These are phyloP conservation scores for Paradoxurus hermaphroditus DNA, from an alignment of 2,113 vertebrate species.

Conservation along the genomic window DNA sequence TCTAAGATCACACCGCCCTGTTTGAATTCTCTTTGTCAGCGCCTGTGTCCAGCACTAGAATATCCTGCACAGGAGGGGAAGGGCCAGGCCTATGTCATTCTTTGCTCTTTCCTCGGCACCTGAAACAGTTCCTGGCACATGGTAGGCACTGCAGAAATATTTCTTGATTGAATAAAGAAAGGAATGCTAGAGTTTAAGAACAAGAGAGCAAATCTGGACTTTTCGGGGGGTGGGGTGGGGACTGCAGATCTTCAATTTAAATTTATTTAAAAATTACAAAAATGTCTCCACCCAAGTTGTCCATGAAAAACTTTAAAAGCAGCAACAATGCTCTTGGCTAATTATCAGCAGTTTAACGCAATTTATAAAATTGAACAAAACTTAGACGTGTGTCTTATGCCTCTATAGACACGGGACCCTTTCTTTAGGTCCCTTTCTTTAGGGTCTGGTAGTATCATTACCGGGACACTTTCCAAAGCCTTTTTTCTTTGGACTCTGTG, in stretches of 20 bases:
- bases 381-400: conserved; percentile 93
- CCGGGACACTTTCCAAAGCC: conserved; percentile 86
- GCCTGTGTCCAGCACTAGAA: not conserved
- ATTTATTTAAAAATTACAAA: conserved; percentile 85
- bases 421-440: conserved; percentile 84
- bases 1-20: not conserved
- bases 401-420: conserved; percentile 83
- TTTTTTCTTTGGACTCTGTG: conserved; percentile 91
- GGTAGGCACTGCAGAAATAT: not conserved
- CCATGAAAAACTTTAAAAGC: conserved; percentile 66
- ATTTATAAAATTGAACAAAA: conserved; percentile 94
- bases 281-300: conserved; percentile 36
- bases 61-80: not conserved
- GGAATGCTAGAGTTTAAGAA: not conserved
- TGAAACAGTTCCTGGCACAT: not conserved
- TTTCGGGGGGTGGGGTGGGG: not conserved
- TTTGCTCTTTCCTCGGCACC: not conserved
- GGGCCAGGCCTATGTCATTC: not conserved
- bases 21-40: not conserved
- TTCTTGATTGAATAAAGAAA: not conserved
- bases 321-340: conserved; percentile 41
- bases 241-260: conserved; percentile 59
- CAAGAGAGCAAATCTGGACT: not conserved
- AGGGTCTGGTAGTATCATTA: conserved; percentile 80
- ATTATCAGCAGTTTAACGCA: conserved; percentile 52